Percentiles rank a stretch among this genome's conserved stretches.
Conservation (phyloP, 2,113 vertebrate genomes). For the Aegotheles bennettii region DNA sequence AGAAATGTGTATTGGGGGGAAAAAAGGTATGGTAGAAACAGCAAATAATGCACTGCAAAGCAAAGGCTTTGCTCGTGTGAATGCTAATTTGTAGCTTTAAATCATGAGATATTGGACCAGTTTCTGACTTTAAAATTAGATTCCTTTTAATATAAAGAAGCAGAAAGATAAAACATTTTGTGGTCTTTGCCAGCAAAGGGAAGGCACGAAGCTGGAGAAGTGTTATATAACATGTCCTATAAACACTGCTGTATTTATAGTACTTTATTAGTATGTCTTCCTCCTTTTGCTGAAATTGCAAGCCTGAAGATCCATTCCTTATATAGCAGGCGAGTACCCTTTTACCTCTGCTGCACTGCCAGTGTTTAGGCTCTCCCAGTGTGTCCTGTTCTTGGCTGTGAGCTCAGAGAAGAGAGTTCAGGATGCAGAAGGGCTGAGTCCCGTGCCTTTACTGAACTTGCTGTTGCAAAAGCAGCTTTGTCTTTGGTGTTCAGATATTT, state of each 20-base stretch:
- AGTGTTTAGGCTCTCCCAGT: not conserved
- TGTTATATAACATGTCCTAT: not conserved
- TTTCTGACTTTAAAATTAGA: conserved; percentile 4
- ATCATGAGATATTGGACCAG: not conserved
- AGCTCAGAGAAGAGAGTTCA: not conserved
- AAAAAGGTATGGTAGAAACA: not conserved
- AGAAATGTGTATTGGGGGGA: not conserved
- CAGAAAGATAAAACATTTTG: not conserved
- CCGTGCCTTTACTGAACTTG: not conserved
- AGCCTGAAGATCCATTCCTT: not conserved
- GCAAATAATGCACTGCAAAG: not conserved
- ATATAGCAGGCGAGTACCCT: not conserved
- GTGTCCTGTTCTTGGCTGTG: not conserved
- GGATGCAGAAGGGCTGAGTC: not conserved
- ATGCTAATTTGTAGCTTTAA: not conserved
- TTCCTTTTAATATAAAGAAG: not conserved
- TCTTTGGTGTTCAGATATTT: not conserved
- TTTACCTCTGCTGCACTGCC: not conserved
- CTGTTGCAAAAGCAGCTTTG: not conserved
- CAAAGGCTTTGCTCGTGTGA: not conserved
- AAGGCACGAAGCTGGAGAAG: not conserved
- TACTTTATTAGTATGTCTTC: not conserved
- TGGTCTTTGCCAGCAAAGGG: not conserved
- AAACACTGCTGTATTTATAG: conserved; percentile 1
- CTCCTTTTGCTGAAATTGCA: not conserved